phyloP scores from a whole-genome alignment of 2,113 vertebrate species.

The Tachysurus fulvidraco region DNA sequence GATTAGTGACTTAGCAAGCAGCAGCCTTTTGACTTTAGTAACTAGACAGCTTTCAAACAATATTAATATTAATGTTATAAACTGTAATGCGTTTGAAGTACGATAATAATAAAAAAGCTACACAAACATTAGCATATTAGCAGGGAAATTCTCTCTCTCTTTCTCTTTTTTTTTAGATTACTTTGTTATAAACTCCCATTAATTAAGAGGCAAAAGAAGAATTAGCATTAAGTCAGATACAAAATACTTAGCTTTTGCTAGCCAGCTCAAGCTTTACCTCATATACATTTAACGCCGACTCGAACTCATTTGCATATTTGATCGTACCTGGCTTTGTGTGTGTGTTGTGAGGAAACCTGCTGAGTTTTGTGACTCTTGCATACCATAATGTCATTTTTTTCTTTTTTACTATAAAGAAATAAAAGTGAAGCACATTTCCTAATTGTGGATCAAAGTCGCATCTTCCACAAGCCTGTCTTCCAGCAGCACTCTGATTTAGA shows the following conservation, averaged over 20 bases:
- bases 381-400: neutral
- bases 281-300: no score
- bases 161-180: no score
- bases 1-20: no score
- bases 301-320: neutral
- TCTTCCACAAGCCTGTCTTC: neutral
- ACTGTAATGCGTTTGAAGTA: no score
- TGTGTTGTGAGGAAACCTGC: neutral
- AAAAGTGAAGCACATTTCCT: neutral
- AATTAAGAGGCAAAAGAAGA: neutral
- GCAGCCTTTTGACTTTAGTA: no score
- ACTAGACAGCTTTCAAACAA: no score
- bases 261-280: neutral
- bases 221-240: no score
- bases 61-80: no score
- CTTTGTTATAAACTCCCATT: no score
- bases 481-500: neutral
- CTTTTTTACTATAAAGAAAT: neutral
- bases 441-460: neutral
- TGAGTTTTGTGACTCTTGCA: neutral
- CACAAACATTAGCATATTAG: no score
- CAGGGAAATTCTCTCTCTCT: no score
- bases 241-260: neutral
- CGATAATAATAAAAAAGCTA: no score
- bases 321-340: neutral